Conservation (phyloP, 2,888 invertebrate genomes). For the Drosophila mimica region DNA sequence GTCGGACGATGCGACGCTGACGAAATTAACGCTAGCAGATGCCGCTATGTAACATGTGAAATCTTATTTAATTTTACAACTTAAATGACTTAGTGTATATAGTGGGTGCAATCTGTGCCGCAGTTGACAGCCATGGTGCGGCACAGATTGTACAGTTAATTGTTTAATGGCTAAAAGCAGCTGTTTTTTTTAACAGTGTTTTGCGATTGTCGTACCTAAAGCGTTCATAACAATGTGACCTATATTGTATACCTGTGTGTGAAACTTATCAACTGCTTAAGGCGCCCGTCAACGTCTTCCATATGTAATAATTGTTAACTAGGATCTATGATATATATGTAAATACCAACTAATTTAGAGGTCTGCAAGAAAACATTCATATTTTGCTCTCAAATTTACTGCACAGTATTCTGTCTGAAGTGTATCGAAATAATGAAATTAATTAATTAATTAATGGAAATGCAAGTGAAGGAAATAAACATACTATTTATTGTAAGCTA, state of each 20-base stretch:
- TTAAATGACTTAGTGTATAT: slow-evolving; percentile 21
- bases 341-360: neutral
- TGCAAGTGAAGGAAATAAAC: neutral
- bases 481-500: neutral
- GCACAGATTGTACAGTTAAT: slow-evolving; percentile 2
- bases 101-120: slow-evolving; percentile 11
- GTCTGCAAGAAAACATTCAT: neutral
- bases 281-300: slow-evolving; percentile 64
- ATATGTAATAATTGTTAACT: slow-evolving; percentile 55
- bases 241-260: slow-evolving; percentile 70
- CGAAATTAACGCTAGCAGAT: slow-evolving; percentile 61
- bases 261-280: slow-evolving; percentile 33
- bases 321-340: slow-evolving; percentile 21
- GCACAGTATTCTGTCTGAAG: neutral
- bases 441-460: neutral
- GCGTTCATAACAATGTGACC: slow-evolving; percentile 70
- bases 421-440: neutral
- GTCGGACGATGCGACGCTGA: slow-evolving; percentile 57
- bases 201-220: slow-evolving; percentile 63
- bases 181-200: slow-evolving; percentile 1
- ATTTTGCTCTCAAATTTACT: neutral
- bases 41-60: slow-evolving; percentile 28
- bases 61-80: slow-evolving; percentile 31
- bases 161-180: slow-evolving; percentile 32
- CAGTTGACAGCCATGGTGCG: slow-evolving; percentile 3